Percentiles rank a stretch among this genome's conserved stretches.
These are phyloP conservation scores for Pseudococcus longispinus DNA, from an alignment of 2,888 invertebrate genomes.

Conservation along the genomic window DNA sequence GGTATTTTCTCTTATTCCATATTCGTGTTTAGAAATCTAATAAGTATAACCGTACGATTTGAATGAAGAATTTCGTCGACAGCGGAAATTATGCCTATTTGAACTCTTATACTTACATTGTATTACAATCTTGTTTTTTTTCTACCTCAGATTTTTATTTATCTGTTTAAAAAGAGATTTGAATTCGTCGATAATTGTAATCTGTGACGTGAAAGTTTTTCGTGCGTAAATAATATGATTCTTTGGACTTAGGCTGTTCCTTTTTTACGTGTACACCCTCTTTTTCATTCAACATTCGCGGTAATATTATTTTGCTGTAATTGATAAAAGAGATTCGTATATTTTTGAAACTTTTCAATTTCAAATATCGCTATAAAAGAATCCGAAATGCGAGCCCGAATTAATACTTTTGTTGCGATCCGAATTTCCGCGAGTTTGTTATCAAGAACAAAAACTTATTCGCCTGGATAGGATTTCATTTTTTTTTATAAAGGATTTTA, in stretches of 20 bases:
- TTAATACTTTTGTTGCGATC: neutral
- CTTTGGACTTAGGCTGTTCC: neutral
- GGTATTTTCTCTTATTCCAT: neutral
- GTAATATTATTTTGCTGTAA: neutral
- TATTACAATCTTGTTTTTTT: neutral
- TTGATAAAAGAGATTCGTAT: constrained; percentile 5
- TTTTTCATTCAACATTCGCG: neutral
- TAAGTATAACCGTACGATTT: neutral
- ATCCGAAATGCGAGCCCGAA: neutral
- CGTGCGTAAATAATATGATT: neutral
- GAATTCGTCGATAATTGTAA: neutral
- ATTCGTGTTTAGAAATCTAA: neutral
- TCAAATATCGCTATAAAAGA: neutral
- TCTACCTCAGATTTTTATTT: neutral
- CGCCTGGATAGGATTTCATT: neutral
- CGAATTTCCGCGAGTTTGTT: neutral
- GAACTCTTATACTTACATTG: neutral
- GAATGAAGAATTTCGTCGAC: neutral
- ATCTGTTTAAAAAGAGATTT: neutral
- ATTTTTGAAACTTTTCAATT: constrained; percentile 10
- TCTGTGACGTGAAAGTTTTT: neutral
- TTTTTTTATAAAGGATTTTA: neutral
- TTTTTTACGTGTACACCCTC: neutral
- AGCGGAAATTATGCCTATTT: neutral
- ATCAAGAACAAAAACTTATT: neutral